phyloP scores from a whole-genome alignment of 2,888 invertebrate species.

The Scrobipalpa atriplicella region DNA sequence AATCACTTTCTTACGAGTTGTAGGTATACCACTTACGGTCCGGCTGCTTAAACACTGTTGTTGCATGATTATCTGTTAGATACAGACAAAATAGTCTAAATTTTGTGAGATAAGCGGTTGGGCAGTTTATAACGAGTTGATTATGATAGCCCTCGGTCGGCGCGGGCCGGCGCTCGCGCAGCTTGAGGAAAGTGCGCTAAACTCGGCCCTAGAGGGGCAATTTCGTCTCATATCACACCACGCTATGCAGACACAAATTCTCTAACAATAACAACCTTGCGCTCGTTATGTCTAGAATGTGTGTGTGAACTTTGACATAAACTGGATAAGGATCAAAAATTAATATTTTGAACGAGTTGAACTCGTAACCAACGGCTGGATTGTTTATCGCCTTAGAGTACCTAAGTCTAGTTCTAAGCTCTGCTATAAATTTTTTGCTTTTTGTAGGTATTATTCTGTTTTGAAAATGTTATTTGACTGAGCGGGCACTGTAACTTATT shows the following conservation, averaged over 20 bases:
- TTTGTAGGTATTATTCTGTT: too few relatives aligned
- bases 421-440: too few relatives aligned
- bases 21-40: conserved; percentile 11
- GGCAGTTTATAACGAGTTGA: conserved; percentile 45
- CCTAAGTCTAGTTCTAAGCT: too few relatives aligned
- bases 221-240: conserved; percentile 46
- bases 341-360: conserved; percentile 35
- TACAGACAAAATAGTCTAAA: conserved; percentile 27
- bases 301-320: conserved; percentile 34
- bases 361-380: background rate
- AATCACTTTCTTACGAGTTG: conserved; percentile 20
- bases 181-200: conserved; percentile 45
- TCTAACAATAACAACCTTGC: conserved; percentile 33
- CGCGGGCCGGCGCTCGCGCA: conserved; percentile 29
- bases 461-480: too few relatives aligned
- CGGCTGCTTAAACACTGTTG: conserved; percentile 20
- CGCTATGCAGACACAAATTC: conserved; percentile 33
- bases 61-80: conserved; percentile 22
- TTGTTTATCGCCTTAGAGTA: background rate
- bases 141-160: conserved; percentile 40
- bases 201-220: conserved; percentile 45
- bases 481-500: too few relatives aligned
- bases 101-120: conserved; percentile 27
- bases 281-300: conserved; percentile 31
- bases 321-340: conserved; percentile 36